Base-by-base conservation (phyloP, 2,888 invertebrate genomes). In the Leptopilina syphax region DNA sequence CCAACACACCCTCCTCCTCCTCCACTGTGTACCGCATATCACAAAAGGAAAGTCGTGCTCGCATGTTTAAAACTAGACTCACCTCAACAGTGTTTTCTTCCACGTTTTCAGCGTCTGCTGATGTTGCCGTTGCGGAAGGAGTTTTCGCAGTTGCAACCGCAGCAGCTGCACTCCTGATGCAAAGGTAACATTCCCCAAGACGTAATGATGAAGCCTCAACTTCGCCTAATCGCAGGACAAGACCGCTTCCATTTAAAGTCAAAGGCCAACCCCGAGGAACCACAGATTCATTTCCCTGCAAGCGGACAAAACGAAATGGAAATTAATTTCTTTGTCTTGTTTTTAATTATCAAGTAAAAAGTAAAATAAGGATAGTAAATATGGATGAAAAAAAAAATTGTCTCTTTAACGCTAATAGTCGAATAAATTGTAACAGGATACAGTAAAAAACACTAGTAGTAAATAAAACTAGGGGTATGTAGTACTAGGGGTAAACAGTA, bases 211-310 rank as follows among this genome's bases (percentile, higher is more conserved):
- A 93, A 83, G 94, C 93, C 89, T 94, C 94, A 90, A 95, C 93
- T 86, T 94, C 94, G 84, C 94, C 94, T 88, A 95, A 92, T 88
- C 95, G 95, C 86, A 95, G 92, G 87, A 94, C 93, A 89, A 95
- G 92, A 86, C 94, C 95, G 88, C 93, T 93, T 79, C 90, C 91
- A 86, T 93, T 94, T 88, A 95, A 93, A 89, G 94, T 94, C 91
- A 95, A 92, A 82, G 95, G 95, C 95, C 95, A 95, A 91, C 95
- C 95, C 89, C 93, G 91, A 85, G 94, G 94, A 87, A 93, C 90
- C 83, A 92, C 93, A 84, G 93, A 91, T 88, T 93, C 93, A 91
- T 93, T 91, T 87, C 92, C 93, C 95, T 95, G 93, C 5, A 44
- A 44, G 8, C 87, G 84, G 78, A 82, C 79, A 83, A 78, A 77